Percentiles rank a stretch among this genome's conserved stretches.
These are phyloP conservation scores for Chloropsis cyanopogon DNA, from an alignment of 2,113 vertebrate genomes.

Conservation along the genomic window DNA sequence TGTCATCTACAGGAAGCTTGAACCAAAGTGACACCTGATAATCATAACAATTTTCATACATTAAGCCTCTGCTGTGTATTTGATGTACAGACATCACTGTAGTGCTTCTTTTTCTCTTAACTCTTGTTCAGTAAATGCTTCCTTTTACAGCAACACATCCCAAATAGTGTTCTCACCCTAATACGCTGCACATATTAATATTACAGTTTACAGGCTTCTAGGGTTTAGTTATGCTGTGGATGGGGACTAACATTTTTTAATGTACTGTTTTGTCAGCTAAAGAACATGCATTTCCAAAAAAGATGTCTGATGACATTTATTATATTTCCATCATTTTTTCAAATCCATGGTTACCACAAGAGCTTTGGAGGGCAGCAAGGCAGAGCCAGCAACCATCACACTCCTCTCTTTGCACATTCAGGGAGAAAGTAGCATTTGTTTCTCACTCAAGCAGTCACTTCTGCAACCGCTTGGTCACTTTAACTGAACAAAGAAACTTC, in stretches of 20 bases:
- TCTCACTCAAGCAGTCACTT: not conserved
- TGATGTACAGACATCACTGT: not conserved
- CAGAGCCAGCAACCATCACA: not conserved
- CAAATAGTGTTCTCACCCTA: not conserved
- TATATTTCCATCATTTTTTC: not conserved
- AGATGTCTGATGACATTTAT: not conserved
- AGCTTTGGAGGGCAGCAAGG: not conserved
- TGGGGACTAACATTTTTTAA: not conserved
- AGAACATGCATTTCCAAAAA: not conserved
- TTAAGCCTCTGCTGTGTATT: not conserved
- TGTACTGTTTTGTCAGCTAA: rapidly evolving
- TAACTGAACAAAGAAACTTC: not conserved
- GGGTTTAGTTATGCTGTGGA: not conserved
- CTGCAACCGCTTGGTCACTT: not conserved
- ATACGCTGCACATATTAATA: no score
- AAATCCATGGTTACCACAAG: not conserved
- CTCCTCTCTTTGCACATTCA: not conserved
- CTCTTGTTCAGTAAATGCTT: not conserved
- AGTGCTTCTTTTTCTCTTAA: not conserved
- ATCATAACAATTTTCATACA: not conserved
- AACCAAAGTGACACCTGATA: not conserved
- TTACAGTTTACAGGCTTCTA: not conserved
- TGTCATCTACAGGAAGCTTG: not conserved
- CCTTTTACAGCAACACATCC: not conserved
- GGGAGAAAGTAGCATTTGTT: not conserved